Conservation (phyloP, 1,140 invertebrate species). For the Zaprionus davidi region DNA sequence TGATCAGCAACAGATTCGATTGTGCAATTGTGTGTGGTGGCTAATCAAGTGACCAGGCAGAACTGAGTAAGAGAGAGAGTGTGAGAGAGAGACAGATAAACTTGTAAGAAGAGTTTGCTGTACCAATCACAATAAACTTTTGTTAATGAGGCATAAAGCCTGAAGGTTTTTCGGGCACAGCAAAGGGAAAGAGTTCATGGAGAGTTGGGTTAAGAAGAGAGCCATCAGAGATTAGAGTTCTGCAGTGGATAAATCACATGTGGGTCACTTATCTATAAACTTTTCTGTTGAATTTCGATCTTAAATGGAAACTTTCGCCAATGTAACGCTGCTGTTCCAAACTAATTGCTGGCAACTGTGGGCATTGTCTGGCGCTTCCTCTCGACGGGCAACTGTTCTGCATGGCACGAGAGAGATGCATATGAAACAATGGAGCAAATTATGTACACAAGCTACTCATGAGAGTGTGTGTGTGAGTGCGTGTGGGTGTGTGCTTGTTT, state of each 20-base stretch:
- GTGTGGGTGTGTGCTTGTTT: constrained; percentile 8
- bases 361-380: constrained; percentile 48
- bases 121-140: not conserved
- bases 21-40: not conserved
- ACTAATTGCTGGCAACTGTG: constrained; percentile 49
- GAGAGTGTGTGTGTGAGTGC: constrained; percentile 1
- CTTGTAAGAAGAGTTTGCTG: not conserved
- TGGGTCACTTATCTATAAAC: constrained; percentile 2
- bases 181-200: not conserved
- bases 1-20: constrained; percentile 3
- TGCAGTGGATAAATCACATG: not conserved
- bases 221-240: not conserved
- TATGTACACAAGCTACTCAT: constrained; percentile 18
- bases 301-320: not conserved
- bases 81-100: not conserved
- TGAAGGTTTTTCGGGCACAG: not conserved
- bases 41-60: not conserved
- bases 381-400: constrained; percentile 34
- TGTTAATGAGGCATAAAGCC: not conserved
- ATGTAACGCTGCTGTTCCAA: constrained; percentile 27
- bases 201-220: no score
- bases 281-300: constrained; percentile 2
- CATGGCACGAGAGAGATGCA: not conserved
- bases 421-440: constrained; percentile 57
- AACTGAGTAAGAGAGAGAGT: not conserved